phyloP scores from a whole-genome alignment of 2,888 invertebrate genomes.

The Pristionchus maxplancki region DNA sequence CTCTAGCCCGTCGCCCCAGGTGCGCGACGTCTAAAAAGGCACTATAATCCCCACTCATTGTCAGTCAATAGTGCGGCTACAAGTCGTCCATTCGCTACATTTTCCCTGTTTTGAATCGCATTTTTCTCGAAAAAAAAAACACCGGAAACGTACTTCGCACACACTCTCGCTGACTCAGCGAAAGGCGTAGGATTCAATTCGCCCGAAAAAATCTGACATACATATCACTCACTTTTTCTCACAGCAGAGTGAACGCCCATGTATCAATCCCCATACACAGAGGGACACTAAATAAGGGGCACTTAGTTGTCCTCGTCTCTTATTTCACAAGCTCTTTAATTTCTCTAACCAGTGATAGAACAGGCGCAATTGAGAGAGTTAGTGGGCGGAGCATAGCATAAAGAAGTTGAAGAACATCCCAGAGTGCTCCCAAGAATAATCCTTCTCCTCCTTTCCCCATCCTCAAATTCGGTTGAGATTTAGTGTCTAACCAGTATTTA shows the following conservation, averaged over 20 bases:
- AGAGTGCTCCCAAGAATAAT: background rate
- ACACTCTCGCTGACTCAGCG: background rate
- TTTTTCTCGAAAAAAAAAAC: background rate
- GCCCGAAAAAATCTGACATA: background rate
- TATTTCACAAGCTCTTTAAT: too few relatives aligned
- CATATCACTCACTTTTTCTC: background rate
- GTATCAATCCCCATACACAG: background rate
- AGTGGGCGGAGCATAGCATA: background rate
- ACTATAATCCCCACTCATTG: background rate
- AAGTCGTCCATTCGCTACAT: too few relatives aligned
- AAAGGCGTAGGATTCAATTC: background rate
- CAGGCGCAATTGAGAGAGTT: background rate
- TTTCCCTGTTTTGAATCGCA: background rate
- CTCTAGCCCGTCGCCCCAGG: too few relatives aligned
- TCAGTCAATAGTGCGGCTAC: background rate
- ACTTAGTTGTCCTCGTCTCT: background rate
- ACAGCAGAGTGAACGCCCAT: background rate
- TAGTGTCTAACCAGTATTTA: slow-evolving; percentile 2
- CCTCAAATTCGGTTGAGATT: background rate
- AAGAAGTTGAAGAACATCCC: background rate
- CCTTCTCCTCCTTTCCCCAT: background rate
- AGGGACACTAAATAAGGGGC: background rate
- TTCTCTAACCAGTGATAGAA: background rate
- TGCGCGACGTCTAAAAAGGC: background rate
- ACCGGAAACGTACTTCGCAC: background rate